phyloP scores from a whole-genome alignment of 2,113 vertebrate genomes.

The Indicator maculatus region DNA sequence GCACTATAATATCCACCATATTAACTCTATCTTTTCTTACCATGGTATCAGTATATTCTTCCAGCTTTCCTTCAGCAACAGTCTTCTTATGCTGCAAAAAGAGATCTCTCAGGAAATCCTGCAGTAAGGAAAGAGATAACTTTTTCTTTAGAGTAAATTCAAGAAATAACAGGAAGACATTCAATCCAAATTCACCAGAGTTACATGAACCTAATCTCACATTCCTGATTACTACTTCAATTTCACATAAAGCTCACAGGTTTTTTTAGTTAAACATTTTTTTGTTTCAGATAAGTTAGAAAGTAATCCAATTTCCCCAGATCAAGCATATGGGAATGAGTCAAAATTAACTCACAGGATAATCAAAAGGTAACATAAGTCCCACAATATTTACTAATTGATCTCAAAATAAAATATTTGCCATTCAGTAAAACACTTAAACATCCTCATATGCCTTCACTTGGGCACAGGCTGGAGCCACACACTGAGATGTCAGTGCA shows the following conservation, averaged over 20 bases:
- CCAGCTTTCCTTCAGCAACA: slow-evolving; percentile 84
- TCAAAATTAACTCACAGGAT: background rate
- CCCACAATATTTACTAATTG: background rate
- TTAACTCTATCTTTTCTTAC: slow-evolving; percentile 67
- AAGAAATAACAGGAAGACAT: background rate
- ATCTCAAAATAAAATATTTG: background rate
- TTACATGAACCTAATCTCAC: background rate
- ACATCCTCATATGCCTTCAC: background rate
- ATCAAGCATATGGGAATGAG: background rate
- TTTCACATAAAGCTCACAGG: background rate
- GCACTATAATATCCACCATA: background rate
- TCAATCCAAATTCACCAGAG: background rate
- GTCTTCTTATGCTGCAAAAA: slow-evolving; percentile 84
- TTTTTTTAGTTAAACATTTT: background rate
- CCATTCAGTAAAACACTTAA: background rate
- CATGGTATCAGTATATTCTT: slow-evolving; percentile 92
- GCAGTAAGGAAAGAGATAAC: background rate
- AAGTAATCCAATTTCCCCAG: background rate
- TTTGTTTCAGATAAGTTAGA: background rate
- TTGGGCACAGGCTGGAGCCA: background rate
- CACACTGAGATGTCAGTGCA: background rate
- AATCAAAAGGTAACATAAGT: background rate
- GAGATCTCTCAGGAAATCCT: slow-evolving; percentile 92
- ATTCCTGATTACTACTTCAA: background rate
- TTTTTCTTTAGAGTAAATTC: background rate